Conservation (phyloP, 2,797 vertebrate genomes). For the Australoheros facetus region DNA sequence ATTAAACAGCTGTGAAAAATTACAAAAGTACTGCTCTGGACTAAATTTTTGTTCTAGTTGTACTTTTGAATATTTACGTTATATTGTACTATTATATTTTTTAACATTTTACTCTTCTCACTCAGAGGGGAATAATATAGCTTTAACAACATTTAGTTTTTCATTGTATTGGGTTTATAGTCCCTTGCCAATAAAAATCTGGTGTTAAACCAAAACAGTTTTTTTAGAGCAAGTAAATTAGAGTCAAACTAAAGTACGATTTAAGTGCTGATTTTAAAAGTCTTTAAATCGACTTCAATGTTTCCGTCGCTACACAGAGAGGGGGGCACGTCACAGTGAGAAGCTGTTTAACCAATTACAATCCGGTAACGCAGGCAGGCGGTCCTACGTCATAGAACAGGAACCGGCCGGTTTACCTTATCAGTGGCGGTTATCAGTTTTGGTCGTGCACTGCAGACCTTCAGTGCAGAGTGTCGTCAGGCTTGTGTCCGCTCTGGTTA, state of each 20-base stretch:
- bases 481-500: not conserved
- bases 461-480: rapidly evolving
- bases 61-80: not conserved
- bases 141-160: too few relatives aligned
- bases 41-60: not conserved
- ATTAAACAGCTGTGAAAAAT: not conserved
- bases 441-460: not conserved
- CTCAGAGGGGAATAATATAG: too few relatives aligned
- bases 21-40: not conserved
- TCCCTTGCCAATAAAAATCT: not conserved
- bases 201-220: not conserved
- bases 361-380: not conserved
- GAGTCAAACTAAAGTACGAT: too few relatives aligned
- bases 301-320: not conserved
- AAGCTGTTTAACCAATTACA: slow-evolving; percentile 31
- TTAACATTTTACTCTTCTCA: not conserved
- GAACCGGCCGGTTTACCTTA: slow-evolving; percentile 36
- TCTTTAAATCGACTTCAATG: not conserved
- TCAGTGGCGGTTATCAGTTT: not conserved
- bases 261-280: too few relatives aligned
- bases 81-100: too few relatives aligned
- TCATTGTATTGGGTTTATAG: not conserved
- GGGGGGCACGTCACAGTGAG: not conserved
- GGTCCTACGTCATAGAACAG: slow-evolving; percentile 15
- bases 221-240: not conserved